A percentile compares a stretch with the other conserved stretches of the same genome.
phyloP scores from a whole-genome alignment of 2,113 vertebrate species.

The Sander vitreus region DNA sequence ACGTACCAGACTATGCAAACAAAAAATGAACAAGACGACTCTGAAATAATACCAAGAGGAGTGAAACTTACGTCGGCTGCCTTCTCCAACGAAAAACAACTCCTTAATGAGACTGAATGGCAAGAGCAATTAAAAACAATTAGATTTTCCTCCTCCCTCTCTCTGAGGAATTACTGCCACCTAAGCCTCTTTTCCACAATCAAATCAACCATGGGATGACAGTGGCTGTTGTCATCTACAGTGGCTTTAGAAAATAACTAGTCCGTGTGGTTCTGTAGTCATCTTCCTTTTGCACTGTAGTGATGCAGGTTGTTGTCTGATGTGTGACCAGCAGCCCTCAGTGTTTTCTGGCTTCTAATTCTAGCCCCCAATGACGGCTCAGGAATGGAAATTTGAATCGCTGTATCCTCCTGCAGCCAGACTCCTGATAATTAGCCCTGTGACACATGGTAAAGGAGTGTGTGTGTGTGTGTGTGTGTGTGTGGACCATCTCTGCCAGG shows the following conservation, averaged over 20 bases:
- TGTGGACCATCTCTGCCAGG: slow-evolving; percentile 50
- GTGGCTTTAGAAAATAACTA: neutral
- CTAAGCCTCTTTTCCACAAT: slow-evolving; percentile 60
- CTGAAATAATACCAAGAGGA: neutral
- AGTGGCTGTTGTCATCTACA: neutral
- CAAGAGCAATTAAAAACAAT: slow-evolving; percentile 60
- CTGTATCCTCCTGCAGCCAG: slow-evolving; percentile 60
- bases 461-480: slow-evolving; percentile 30
- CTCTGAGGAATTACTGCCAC: slow-evolving; percentile 57
- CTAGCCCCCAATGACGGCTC: slow-evolving; percentile 65
- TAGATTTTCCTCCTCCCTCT: slow-evolving; percentile 51
- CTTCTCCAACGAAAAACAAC: slow-evolving; percentile 53
- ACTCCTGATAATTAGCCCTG: slow-evolving; percentile 76
- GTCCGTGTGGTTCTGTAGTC: neutral
- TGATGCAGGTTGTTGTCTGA: slow-evolving; percentile 49
- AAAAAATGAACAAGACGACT: neutral
- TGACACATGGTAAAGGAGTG: slow-evolving; percentile 69
- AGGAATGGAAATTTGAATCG: slow-evolving; percentile 79
- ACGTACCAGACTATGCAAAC: neutral
- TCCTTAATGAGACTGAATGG: slow-evolving; percentile 39
- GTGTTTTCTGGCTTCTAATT: slow-evolving; percentile 74
- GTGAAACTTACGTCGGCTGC: slow-evolving; percentile 46
- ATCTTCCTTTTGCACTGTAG: neutral
- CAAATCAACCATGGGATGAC: slow-evolving; percentile 41
- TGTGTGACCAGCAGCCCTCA: slow-evolving; percentile 51